These are phyloP conservation scores for Parus major DNA, from an alignment of 2,113 vertebrate species.

Conservation along the genomic window DNA sequence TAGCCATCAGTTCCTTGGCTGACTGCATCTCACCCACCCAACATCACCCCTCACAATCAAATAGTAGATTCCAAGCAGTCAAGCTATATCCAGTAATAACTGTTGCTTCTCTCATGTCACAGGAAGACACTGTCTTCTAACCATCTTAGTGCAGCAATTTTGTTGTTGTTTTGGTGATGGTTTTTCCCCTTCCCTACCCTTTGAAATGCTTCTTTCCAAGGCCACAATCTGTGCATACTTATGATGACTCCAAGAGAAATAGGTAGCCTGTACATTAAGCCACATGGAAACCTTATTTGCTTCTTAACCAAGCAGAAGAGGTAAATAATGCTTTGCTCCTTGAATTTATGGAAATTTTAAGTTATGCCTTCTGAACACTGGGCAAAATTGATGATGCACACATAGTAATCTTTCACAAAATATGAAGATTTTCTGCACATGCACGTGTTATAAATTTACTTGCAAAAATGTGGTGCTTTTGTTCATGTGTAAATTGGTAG, in stretches of 20 bases:
- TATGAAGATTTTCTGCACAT: not conserved
- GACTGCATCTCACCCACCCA: not conserved
- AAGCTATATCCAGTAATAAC: not conserved
- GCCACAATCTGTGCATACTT: not conserved
- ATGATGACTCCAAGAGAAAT: not conserved
- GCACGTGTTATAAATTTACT: not conserved
- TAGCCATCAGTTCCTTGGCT: not conserved
- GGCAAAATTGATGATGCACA: not conserved
- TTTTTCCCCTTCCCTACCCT: rapidly evolving
- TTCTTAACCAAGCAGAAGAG: not conserved
- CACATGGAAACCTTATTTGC: not conserved
- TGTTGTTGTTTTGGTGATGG: not conserved
- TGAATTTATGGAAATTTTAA: not conserved
- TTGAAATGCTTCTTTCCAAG: not conserved
- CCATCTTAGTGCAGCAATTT: not conserved
- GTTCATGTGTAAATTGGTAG: not conserved
- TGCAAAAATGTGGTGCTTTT: not conserved
- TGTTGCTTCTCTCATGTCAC: not conserved
- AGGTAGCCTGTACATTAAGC: not conserved
- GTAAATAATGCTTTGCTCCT: not conserved
- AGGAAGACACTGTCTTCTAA: not conserved
- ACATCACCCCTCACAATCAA: not conserved
- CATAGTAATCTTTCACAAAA: not conserved
- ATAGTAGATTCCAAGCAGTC: not conserved
- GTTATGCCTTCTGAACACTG: not conserved